These are phyloP conservation scores for Brachyhypopomus gauderio DNA, from an alignment of 2,113 vertebrate species.

Conservation along the genomic window DNA sequence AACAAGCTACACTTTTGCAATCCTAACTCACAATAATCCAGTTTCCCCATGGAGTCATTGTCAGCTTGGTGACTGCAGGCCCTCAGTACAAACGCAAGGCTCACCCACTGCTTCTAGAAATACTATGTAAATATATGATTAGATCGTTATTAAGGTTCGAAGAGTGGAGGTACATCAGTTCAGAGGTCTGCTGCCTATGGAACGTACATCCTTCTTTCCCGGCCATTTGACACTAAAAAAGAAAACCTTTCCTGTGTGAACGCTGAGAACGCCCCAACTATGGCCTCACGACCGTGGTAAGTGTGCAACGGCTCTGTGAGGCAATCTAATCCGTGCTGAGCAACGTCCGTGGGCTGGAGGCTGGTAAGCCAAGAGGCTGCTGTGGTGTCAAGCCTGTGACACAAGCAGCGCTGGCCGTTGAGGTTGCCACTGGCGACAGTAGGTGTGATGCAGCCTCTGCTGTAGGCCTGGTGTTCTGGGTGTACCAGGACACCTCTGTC, in stretches of 20 bases:
- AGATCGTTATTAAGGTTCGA: neutral
- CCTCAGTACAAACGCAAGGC: neutral
- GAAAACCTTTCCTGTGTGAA: neutral
- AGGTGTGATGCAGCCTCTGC: too few relatives aligned
- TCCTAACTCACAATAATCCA: neutral
- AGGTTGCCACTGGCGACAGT: too few relatives aligned
- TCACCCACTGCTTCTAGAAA: neutral
- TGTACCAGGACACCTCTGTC: too few relatives aligned
- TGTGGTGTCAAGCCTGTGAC: too few relatives aligned
- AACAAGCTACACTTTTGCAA: neutral
- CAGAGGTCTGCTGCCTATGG: neutral
- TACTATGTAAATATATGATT: neutral
- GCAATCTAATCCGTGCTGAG: neutral
- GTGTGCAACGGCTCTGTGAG: neutral
- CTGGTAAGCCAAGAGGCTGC: too few relatives aligned
- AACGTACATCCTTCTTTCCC: neutral
- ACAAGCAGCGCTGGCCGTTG: too few relatives aligned
- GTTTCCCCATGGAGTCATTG: neutral
- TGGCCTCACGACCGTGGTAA: neutral
- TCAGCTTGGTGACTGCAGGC: neutral
- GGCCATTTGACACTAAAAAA: slow-evolving; percentile 1
- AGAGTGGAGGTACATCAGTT: neutral
- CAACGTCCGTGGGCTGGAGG: neutral
- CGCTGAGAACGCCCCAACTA: too few relatives aligned
- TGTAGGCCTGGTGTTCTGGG: too few relatives aligned